Conservation (phyloP, 2,113 vertebrate species). For the Sphaerodactylus townsendi region DNA sequence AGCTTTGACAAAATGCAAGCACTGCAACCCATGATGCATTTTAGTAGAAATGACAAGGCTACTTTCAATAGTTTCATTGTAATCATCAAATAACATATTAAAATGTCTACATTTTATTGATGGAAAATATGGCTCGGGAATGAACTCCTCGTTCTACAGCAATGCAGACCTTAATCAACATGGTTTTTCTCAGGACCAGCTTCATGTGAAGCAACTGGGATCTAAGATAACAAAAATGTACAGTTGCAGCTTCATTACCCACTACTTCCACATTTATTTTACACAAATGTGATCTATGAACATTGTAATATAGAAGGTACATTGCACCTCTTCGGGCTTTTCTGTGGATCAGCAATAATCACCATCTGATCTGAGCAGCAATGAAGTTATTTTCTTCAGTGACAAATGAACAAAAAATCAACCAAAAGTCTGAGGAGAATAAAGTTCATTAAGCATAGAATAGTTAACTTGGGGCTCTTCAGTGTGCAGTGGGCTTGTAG, state of each 20-base stretch:
- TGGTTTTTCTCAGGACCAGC: background rate
- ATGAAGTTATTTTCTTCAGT: too few species aligned
- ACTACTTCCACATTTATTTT: background rate
- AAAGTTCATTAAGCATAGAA: too few species aligned
- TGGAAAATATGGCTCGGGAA: conserved; percentile 45
- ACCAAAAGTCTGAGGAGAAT: too few species aligned
- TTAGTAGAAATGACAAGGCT: conserved; percentile 26
- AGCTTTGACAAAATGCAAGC: background rate
- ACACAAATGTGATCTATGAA: conserved; percentile 25
- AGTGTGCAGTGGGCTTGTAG: too few species aligned
- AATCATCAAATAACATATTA: conserved; percentile 50
- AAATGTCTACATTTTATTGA: conserved; percentile 51
- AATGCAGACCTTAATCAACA: conserved; percentile 36
- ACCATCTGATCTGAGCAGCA: too few species aligned
- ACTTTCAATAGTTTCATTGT: conserved; percentile 44
- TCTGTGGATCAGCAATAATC: background rate
- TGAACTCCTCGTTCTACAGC: conserved; percentile 26
- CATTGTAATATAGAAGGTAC: conserved; percentile 40
- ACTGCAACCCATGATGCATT: conserved; percentile 40
- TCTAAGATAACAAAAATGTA: conserved; percentile 38
- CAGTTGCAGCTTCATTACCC: conserved; percentile 23
- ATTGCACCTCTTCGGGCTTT: conserved; percentile 35
- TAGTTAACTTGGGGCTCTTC: too few species aligned
- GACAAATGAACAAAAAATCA: too few species aligned
- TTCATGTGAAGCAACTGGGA: conserved; percentile 15